Evolutionary conservation across 2,888 invertebrate species (phyloP).

Genomic region (Microctonus aethiopoides): DNA sequence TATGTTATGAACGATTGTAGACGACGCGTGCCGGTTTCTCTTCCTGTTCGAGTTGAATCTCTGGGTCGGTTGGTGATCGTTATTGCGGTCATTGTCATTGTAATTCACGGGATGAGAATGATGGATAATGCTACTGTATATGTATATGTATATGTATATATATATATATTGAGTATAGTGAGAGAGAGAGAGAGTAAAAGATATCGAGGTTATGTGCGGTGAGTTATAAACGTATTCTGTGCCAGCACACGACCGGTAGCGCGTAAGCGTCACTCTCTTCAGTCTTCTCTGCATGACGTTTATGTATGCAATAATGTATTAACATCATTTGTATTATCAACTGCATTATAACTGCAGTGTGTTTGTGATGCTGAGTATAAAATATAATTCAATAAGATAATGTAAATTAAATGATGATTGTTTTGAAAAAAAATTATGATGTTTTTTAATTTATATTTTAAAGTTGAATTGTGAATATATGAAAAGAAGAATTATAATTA

Average conservation of each 20-base stretch:
- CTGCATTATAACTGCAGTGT: not conserved
- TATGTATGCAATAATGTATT: constrained; percentile 22
- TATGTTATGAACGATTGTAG: constrained; percentile 22
- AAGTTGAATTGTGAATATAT: too few species aligned
- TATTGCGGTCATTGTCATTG: constrained; percentile 56
- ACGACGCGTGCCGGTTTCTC: constrained; percentile 45
- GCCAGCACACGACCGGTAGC: constrained; percentile 52
- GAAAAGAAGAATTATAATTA: too few species aligned
- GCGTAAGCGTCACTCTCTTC: constrained; percentile 38
- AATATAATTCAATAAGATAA: not conserved
- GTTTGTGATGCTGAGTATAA: too few species aligned
- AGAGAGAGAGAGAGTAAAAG: not conserved
- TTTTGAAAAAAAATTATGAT: too few species aligned
- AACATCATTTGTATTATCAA: not conserved
- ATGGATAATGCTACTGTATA: constrained; percentile 52
- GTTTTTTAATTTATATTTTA: too few species aligned
- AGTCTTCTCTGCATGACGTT: constrained; percentile 5
- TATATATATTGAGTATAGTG: not conserved
- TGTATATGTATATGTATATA: constrained; percentile 39
- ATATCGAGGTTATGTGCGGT: constrained; percentile 18
- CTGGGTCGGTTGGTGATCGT: constrained; percentile 46
- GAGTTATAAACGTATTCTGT: constrained; percentile 45
- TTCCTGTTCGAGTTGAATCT: constrained; percentile 34
- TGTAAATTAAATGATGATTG: too few species aligned
- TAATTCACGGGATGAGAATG: constrained; percentile 49